Conservation (phyloP, 2,797 vertebrate genomes). For the Coregonus suidteri region DNA sequence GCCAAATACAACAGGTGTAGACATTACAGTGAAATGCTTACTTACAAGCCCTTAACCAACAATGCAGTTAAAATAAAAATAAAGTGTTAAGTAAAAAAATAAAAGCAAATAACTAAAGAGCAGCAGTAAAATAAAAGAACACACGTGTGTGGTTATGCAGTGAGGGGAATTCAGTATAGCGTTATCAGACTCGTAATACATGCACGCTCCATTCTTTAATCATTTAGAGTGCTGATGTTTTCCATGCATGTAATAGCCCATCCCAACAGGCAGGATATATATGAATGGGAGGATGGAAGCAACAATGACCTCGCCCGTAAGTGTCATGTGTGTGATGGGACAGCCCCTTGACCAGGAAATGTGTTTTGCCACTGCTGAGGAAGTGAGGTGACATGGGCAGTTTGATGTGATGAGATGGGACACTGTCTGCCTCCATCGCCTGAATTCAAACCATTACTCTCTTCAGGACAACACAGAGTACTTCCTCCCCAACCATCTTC, state of each 20-base stretch:
- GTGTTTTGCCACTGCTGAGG: conserved; percentile 41
- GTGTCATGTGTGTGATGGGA: conserved; percentile 25
- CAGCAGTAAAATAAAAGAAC: too few species aligned
- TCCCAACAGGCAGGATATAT: conserved; percentile 13
- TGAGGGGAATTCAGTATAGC: background rate
- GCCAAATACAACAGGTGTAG: too few species aligned
- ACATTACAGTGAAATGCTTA: too few species aligned
- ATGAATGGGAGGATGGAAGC: background rate
- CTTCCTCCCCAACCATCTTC: too few species aligned
- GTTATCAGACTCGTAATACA: background rate
- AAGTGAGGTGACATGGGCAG: conserved; percentile 42
- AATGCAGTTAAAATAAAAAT: too few species aligned
- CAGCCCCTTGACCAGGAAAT: conserved; percentile 39
- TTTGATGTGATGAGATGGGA: conserved; percentile 44
- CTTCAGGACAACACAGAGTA: too few species aligned
- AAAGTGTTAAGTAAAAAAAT: too few species aligned
- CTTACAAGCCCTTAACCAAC: too few species aligned
- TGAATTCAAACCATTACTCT: too few species aligned
- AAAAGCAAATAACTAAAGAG: too few species aligned
- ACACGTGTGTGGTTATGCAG: background rate
- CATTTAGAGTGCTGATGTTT: conserved; percentile 32
- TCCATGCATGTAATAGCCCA: conserved; percentile 11
- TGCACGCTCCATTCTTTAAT: conserved; percentile 31
- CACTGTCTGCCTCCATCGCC: conserved; percentile 21
- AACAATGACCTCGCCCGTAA: conserved; percentile 46